Evolutionary conservation across 2,888 invertebrate genomes (phyloP), one percentile per base, ranked within the genome.

Genomic region (Autographa gamma): DNA sequence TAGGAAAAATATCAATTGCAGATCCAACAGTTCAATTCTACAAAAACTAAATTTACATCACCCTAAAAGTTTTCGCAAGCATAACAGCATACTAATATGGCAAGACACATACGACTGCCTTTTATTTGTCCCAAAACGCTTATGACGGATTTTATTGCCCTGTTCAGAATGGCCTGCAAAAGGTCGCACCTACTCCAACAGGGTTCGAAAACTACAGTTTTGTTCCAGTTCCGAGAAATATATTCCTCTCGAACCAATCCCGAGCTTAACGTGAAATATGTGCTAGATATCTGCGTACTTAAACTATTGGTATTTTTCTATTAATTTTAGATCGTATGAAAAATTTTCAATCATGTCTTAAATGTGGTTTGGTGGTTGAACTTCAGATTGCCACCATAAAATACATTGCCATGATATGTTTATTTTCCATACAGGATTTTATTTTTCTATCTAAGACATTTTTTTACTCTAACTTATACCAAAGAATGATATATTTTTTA

Each of bases 71-170:
- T 38, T 61, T 56, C 54, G 13, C 16, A 32, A 31, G 61, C 48
- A 66, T 60, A 58, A 32, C 43, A 18, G 31, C 60, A 18, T 16
- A 67, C 66, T 60, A 72, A 73, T 75, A 73, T 48, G 65, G 73
- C 66, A 79, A 82, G 73, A 81, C 52, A 73, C 67, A 80, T 69
- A 66, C 8, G 63, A 62, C 43, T 68, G 72, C 77, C 76, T 82
- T 83, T 81, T 79, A 82, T 81, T 73, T 74, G 75, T 82, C 82
- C 82, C 82, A 83, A 82, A 82, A 83, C 84, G 82, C 73, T 83
- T 82, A 82, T 82, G 82, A 83, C 72, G 74, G 74, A 79, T 82
- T 81, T 83, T 83, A 82, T 82, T 83, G 82, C 82, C 79, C 66
- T 77, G 73, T 82, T 79, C 63, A 62, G 73, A 73, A 73, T 65